Evolutionary conservation across 2,888 invertebrate species (phyloP), one percentile per base, ranked within the genome.

Genomic region (Disparrhopalites patrizii): DNA sequence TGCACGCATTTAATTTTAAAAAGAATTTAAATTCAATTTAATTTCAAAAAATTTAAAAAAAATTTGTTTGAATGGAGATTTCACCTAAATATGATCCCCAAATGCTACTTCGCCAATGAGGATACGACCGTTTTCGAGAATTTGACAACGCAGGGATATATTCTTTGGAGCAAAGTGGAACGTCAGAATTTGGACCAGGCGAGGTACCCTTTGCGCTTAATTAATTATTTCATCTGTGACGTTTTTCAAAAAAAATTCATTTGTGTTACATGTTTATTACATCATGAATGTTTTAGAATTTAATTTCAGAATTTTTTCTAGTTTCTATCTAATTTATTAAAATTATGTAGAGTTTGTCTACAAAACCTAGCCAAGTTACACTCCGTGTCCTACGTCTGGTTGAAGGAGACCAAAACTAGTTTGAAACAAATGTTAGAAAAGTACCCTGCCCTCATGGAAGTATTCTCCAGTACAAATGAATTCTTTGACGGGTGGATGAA

Each of bases 51-150:
- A n/a, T n/a, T n/a, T n/a, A n/a, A n/a, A n/a, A n/a, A n/a, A n/a
- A n/a, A n/a, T n/a, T n/a, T n/a, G n/a, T n/a, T n/a, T n/a, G n/a
- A n/a, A n/a, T n/a, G n/a, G n/a, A n/a, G n/a, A n/a, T n/a, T n/a
- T 23, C 18, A 60, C 5, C 10, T 43, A 30, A 23, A 57, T 20
- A 47, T 65, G 36, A 27, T 57, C n/a, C 65, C 65, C 23, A 65
- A 65, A 58, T 28, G 33, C 15, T 65, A 50, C 20, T 65, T 47
- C 20, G 50, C 55, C 1, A 43, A 33, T n/a, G 23, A 20, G 7
- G 58, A 65, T 3, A 28, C 18, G 23, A 50, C 36, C 20, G 36
- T 65, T 10, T n/a, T 65, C 51, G 65, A 65, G 36, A 65, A 65
- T 30, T 18, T 65, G 13, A 25, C 27, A 10, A 18, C n/a, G 2